These are phyloP conservation scores for Drosophila sproati DNA, from an alignment of 1,140 invertebrate genomes.

Conservation along the genomic window DNA sequence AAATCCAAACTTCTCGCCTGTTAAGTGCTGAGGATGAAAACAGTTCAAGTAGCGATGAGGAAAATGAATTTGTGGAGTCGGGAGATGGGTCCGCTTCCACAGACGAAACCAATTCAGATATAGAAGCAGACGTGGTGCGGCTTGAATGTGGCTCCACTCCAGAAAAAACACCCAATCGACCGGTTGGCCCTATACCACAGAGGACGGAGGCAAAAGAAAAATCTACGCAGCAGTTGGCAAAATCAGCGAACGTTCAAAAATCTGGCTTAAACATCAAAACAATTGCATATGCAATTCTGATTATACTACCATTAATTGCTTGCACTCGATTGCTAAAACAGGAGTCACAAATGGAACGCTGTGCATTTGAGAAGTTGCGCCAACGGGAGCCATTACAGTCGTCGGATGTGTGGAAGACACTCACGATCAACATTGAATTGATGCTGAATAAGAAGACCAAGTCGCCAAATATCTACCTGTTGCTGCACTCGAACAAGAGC, in stretches of 20 bases:
- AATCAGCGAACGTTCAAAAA: not conserved
- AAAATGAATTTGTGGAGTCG: slow-evolving; percentile 19
- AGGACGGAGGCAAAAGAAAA: not conserved
- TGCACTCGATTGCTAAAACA: not conserved
- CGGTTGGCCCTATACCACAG: not conserved
- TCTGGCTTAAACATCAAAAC: not conserved
- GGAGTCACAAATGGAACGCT: slow-evolving; percentile 21
- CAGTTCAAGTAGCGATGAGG: slow-evolving; percentile 1
- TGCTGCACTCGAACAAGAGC: slow-evolving; percentile 51
- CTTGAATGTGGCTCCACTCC: not conserved
- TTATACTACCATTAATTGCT: not conserved
- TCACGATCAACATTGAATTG: slow-evolving; percentile 58
- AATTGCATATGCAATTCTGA: slow-evolving; percentile 2
- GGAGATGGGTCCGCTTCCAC: not conserved
- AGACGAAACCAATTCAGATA: not conserved
- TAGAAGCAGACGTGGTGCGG: not conserved
- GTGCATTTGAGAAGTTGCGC: slow-evolving; percentile 38
- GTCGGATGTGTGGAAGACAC: slow-evolving; percentile 48
- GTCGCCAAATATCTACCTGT: slow-evolving; percentile 62
- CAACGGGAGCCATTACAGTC: slow-evolving; percentile 34
- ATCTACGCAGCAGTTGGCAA: not conserved
- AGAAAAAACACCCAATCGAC: not conserved
- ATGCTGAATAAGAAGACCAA: slow-evolving; percentile 55
- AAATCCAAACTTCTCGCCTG: not conserved
- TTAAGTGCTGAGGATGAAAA: not conserved